Conservation (phyloP, 2,113 vertebrate genomes). For the Antechinus stuartii region DNA sequence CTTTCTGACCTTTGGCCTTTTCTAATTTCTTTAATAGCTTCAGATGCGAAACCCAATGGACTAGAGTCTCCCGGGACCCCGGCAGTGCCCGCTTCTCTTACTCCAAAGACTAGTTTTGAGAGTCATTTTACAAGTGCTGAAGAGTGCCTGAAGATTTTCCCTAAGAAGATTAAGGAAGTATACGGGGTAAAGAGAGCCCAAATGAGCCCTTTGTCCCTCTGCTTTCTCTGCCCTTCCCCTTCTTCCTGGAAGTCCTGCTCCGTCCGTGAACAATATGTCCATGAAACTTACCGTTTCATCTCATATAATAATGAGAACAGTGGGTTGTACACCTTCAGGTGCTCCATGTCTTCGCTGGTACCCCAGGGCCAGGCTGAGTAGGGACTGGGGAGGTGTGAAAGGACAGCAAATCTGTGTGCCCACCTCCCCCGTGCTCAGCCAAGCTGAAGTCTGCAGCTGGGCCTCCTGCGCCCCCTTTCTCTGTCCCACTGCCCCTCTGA, state of each 20-base stretch:
- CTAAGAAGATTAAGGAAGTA: constrained; percentile 76
- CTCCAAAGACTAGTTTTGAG: constrained; percentile 22
- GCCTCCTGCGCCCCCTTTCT: too few species aligned
- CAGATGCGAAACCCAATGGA: constrained; percentile 48
- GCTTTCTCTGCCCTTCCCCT: too few species aligned
- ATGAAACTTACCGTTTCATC: too few species aligned
- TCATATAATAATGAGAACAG: too few species aligned
- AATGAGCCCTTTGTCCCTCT: background rate
- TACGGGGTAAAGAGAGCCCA: constrained; percentile 74
- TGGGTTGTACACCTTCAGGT: too few species aligned
- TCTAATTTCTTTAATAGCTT: background rate
- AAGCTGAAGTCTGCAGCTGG: too few species aligned
- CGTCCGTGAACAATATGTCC: background rate
- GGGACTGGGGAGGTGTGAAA: too few species aligned
- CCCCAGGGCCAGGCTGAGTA: too few species aligned
- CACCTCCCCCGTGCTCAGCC: too few species aligned
- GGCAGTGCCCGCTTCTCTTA: background rate
- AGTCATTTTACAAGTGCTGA: constrained; percentile 75
- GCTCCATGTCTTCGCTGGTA: too few species aligned
- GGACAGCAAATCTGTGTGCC: too few species aligned
- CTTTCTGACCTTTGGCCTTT: background rate
- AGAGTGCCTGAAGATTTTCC: constrained; percentile 79
- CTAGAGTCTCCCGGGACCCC: background rate
- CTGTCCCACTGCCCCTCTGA: background rate
- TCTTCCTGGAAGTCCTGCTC: too few species aligned